Evolutionary conservation across 2,888 invertebrate species (phyloP), one percentile per base, ranked within the genome.

Genomic region (Drosophila phalerata): DNA sequence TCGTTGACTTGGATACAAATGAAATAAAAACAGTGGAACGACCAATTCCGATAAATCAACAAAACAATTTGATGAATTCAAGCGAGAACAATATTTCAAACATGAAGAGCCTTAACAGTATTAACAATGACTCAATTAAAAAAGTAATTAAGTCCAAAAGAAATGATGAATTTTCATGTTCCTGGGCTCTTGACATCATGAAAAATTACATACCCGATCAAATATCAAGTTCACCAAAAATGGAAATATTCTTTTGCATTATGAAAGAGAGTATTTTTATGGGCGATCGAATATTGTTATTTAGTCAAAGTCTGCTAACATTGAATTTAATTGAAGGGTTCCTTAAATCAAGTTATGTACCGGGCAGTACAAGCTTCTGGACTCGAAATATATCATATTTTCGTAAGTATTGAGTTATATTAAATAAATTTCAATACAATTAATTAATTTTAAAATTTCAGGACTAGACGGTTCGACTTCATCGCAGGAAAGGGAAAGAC

Each of bases 391-490:
- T 94, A 70, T 97, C 96, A 88, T 99, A 99, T 92, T 98, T 97
- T 92, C 95, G 98, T 97, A 94, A 95, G 97, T 95, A 85, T 42
- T 9, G 22, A 2, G 15, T n/a, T n/a, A 9, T 9, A 6, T 47
- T 17, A 5, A 1, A 22, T 10, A 15, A 13, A 8, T 34, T 4
- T 17, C 5, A 19, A 5, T 28, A 15, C 11, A 32, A 37, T 19
- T 19, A 10, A 32, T 17, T 15, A 19, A 15, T n/a, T n/a, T 10
- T 17, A 11, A 5, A 22, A 19, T 25, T 22, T 19, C 84, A 97
- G 97, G 98, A 67, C 94, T 99, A 80, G 99, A 99, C 93, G 99
- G 99, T 25, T 97, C 98, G 38, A 99, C 99, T 0, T 96, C 97
- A 79, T 98, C 98, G 0, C 94, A 97, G 70, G 99, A 99, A 91